Evolutionary conservation across 2,797 vertebrate species (phyloP).

Genomic region (Eulemur rubriventer): DNA sequence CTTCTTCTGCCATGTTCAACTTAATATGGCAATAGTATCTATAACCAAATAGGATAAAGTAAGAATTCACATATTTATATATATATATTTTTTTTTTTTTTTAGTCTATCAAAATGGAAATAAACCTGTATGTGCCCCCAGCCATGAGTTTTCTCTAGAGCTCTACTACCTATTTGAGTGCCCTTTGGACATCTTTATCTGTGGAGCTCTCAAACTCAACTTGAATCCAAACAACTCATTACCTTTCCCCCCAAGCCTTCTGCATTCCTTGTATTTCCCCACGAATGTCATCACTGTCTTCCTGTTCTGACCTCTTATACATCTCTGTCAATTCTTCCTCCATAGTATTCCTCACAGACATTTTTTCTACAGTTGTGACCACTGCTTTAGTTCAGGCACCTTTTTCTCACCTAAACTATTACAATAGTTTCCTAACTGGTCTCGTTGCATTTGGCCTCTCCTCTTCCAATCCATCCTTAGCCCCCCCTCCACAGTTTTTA

Average conservation of each 20-base stretch:
- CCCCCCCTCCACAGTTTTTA: background rate
- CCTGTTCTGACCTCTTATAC: background rate
- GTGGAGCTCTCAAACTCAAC: background rate
- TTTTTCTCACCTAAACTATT: background rate
- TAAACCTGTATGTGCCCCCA: background rate
- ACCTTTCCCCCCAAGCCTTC: background rate
- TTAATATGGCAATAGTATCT: slow-evolving; percentile 26
- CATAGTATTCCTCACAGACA: background rate
- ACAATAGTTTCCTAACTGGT: background rate
- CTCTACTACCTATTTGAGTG: background rate
- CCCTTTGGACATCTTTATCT: background rate
- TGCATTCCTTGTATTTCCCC: background rate
- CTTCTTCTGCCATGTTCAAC: slow-evolving; percentile 86
- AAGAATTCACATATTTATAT: background rate
- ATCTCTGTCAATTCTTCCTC: background rate
- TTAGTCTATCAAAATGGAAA: slow-evolving; percentile 3
- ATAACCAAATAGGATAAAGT: background rate
- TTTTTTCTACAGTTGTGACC: background rate
- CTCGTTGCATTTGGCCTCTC: background rate
- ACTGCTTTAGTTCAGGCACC: background rate
- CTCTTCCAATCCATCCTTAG: background rate
- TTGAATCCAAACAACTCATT: background rate
- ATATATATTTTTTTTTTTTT: background rate
- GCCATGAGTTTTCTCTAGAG: background rate
- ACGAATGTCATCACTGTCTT: background rate